Evolutionary conservation across 2,113 vertebrate species (phyloP).

Genomic region (Psammodynastes pulverulentus): DNA sequence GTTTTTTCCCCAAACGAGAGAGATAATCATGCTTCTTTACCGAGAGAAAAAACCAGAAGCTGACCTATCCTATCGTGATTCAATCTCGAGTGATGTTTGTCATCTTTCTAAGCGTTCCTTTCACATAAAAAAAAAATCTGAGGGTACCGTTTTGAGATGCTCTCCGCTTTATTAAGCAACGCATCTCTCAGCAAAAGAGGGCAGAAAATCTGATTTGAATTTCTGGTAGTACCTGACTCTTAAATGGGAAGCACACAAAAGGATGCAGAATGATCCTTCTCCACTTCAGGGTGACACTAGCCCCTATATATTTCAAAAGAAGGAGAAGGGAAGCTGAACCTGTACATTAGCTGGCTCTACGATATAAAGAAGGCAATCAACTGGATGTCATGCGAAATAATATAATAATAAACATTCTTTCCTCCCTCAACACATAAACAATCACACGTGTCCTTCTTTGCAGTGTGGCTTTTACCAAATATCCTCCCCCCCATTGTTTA

Average conservation of each 20-base stretch:
- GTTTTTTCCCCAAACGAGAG: background rate
- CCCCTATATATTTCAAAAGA: slow-evolving; percentile 48
- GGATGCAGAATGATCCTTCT: slow-evolving; percentile 39
- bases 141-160: slow-evolving; percentile 43
- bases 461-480: background rate
- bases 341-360: background rate
- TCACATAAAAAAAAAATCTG: slow-evolving; percentile 35
- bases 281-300: slow-evolving; percentile 51
- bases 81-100: slow-evolving; percentile 50
- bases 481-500: background rate
- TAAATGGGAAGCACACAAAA: slow-evolving; percentile 49
- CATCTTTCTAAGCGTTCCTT: slow-evolving; percentile 47
- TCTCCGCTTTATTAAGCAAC: slow-evolving; percentile 42
- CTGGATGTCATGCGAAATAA: slow-evolving; percentile 3
- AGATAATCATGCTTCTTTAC: slow-evolving; percentile 17
- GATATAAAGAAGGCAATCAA: slow-evolving; percentile 27
- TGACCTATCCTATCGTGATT: slow-evolving; percentile 41
- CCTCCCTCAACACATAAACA: background rate
- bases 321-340: background rate
- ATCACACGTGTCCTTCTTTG: background rate
- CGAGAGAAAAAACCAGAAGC: slow-evolving; percentile 23
- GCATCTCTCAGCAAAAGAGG: slow-evolving; percentile 16
- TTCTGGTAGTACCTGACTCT: slow-evolving; percentile 51
- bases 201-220: slow-evolving; percentile 32
- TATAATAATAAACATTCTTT: background rate